Base-by-base conservation (phyloP, 2,888 invertebrate species). In the Tyria jacobaeae region DNA sequence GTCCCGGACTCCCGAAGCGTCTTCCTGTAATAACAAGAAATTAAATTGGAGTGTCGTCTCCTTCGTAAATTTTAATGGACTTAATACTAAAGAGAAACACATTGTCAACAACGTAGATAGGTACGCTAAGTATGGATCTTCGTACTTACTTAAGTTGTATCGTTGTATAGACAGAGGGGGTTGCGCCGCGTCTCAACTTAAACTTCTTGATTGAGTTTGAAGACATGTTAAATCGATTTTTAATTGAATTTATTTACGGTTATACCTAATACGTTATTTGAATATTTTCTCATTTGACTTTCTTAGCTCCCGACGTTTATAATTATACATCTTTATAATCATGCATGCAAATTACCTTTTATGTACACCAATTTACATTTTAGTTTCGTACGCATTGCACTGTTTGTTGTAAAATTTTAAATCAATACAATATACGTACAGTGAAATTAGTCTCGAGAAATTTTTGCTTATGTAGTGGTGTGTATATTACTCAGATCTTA, bases 41-140 rank as follows among this genome's bases (percentile, higher is more conserved):
- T 84, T 82, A 79, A 84, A 86, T 84, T 84, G 79, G 69, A 85
- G 79, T 75, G 76, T 53, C 75, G 71, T 67, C 76, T 74, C 73
- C 68, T 70, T 51, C 65, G 74, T 74, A 73, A 73, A 79, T 80
- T 81, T 82, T 80, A 83, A 85, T 80, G 79, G 75, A 27, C 60
- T 48, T 68, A 57, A 66, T 7, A 53, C 69, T 63, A 63, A 25
- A 71, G 51, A 60, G 57, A 66, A 68, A 76, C 69, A 71, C 60
- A 69, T 71, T 74, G 67, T 66, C 60, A 66, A 67, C 64, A 68
- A 62, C 35, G 31, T 74, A 60, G 57, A 39, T 39, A 24, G 57
- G 44, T 39, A 24, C 48, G n/a, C 24, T 44, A 41, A 12, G 10
- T 12, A n/a, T 25, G 21, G 24, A 41, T 17, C 17, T 44, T 27